Conservation (phyloP, 2,888 invertebrate species). For the Lasioglossum leucozonium region DNA sequence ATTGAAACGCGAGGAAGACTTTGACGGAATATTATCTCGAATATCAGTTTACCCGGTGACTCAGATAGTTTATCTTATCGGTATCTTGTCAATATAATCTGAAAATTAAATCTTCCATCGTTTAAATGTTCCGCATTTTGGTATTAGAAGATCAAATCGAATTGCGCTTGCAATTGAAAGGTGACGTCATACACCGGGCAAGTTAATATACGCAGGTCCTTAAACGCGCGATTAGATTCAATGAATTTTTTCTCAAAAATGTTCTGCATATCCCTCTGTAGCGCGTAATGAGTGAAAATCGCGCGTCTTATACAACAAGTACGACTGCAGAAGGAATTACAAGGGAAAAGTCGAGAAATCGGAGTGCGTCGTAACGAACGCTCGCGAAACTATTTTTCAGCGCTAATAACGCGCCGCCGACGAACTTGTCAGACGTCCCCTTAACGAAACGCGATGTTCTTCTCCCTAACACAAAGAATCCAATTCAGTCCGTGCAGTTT, state of each 20-base stretch:
- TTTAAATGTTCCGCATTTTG: no score
- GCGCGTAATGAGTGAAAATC: no score
- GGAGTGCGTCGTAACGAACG: background rate
- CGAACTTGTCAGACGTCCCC: constrained; percentile 5
- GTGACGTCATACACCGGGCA: no score
- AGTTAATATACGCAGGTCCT: no score
- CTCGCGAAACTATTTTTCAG: background rate
- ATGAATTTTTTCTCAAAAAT: background rate
- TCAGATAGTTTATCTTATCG: background rate
- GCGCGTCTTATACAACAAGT: background rate
- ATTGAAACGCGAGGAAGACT: background rate
- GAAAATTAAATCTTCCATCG: no score
- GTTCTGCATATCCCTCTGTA: no score
- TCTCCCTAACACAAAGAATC: constrained; percentile 40
- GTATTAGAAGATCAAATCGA: background rate
- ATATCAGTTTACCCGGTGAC: background rate
- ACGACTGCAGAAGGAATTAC: background rate
- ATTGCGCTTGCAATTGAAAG: background rate
- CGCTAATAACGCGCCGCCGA: background rate
- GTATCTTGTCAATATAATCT: background rate
- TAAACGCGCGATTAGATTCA: no score
- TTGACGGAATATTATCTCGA: background rate
- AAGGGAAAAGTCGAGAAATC: background rate
- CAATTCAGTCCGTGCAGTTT: constrained; percentile 35
- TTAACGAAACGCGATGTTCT: constrained; percentile 22